These are phyloP conservation scores for Paratrypauchen microcephalus DNA, from an alignment of 2,797 vertebrate species.

Conservation along the genomic window DNA sequence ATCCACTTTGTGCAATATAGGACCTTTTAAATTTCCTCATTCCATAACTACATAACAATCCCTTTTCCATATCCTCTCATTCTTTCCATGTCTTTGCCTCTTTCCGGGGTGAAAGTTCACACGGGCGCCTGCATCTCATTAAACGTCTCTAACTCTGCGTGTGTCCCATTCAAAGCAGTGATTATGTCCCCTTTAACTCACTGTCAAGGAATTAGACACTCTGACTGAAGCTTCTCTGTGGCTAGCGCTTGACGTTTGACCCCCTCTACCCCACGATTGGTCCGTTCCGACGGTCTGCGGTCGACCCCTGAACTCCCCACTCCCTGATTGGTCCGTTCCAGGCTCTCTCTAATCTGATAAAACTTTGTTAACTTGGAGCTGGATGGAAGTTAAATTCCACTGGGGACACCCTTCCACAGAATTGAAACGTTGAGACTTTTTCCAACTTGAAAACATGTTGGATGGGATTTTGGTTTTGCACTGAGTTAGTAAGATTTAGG, in stretches of 20 bases:
- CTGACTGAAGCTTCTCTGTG: slow-evolving; percentile 26
- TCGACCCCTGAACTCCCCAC: slow-evolving; percentile 19
- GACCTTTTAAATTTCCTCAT: background rate
- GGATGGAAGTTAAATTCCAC: slow-evolving; percentile 10
- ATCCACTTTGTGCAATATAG: no score
- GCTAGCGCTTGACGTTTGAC: slow-evolving; percentile 13
- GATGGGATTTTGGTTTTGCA: background rate
- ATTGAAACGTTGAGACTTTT: background rate
- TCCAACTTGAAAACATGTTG: background rate
- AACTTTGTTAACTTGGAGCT: slow-evolving; percentile 8
- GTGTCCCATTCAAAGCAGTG: slow-evolving; percentile 14
- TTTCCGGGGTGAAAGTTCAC: slow-evolving; percentile 34
- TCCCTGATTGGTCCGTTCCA: slow-evolving; percentile 29
- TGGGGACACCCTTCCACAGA: background rate
- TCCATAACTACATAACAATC: slow-evolving; percentile 5
- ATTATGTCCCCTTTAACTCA: background rate
- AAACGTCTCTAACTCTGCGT: slow-evolving; percentile 26
- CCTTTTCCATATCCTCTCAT: slow-evolving; percentile 11
- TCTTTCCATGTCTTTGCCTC: slow-evolving; percentile 13
- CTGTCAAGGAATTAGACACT: slow-evolving; percentile 22
- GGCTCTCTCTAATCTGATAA: slow-evolving; percentile 7
- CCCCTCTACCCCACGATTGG: slow-evolving; percentile 29
- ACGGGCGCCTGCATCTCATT: slow-evolving; percentile 30
- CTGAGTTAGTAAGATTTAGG: background rate
- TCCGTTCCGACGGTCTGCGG: background rate